These are phyloP conservation scores for Prosapia bicincta DNA, from an alignment of 2,888 invertebrate genomes.

Conservation along the genomic window DNA sequence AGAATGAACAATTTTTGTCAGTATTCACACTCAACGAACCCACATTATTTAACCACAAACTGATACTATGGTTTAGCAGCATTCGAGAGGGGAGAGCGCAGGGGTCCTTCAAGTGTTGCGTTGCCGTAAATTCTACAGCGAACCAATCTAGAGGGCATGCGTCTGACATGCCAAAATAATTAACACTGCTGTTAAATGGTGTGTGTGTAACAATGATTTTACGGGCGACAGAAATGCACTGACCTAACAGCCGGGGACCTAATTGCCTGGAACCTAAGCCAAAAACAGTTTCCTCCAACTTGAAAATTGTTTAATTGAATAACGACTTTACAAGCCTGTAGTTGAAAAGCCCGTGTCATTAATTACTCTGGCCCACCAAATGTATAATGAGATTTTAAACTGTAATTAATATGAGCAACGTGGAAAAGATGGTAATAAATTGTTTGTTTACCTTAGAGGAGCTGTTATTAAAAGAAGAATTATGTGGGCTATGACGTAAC, in stretches of 20 bases:
- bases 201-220: neutral
- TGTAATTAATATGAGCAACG: neutral
- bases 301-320: constrained; percentile 2
- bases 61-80: neutral
- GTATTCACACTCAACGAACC: too few relatives aligned
- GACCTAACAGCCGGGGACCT: neutral
- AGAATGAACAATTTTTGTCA: too few relatives aligned
- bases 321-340: neutral
- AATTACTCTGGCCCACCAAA: neutral
- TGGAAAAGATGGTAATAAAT: neutral
- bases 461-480: neutral
- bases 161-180: neutral
- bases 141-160: neutral
- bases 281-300: neutral
- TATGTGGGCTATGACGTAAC: neutral
- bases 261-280: neutral
- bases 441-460: neutral
- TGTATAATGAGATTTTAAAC: neutral
- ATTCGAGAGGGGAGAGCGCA: too few relatives aligned
- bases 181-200: neutral
- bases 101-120: neutral
- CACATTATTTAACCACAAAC: neutral
- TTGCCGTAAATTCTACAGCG: neutral
- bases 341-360: neutral
- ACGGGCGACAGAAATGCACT: neutral